These are phyloP conservation scores for Miichthys miiuy DNA, from an alignment of 2,797 vertebrate genomes.

Conservation along the genomic window DNA sequence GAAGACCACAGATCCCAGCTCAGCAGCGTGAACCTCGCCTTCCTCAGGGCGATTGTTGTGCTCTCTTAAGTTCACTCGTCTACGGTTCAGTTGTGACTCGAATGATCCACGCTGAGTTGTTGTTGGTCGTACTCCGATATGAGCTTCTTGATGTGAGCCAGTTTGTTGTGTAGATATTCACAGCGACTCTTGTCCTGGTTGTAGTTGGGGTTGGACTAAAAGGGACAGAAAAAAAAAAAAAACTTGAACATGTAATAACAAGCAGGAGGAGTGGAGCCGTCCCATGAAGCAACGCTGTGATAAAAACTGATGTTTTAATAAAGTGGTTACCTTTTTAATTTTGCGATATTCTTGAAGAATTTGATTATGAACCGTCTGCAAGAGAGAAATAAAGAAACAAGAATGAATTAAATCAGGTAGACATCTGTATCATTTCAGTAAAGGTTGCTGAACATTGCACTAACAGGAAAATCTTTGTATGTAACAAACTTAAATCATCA, in stretches of 20 bases:
- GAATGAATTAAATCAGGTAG: not conserved
- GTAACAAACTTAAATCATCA: not conserved
- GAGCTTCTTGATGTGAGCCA: constrained; percentile 95
- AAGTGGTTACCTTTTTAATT: constrained; percentile 91
- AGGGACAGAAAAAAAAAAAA: constrained; percentile 4
- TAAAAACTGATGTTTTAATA: not conserved
- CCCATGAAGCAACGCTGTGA: not conserved
- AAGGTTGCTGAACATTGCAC: not conserved
- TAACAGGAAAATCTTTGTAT: not conserved
- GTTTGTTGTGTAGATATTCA: constrained; percentile 96
- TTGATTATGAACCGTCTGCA: constrained; percentile 91
- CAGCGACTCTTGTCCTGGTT: constrained; percentile 92
- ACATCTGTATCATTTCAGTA: not conserved
- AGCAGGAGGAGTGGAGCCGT: not conserved
- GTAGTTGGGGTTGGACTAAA: constrained; percentile 93
- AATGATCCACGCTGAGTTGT: constrained; percentile 78
- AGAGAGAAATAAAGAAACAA: constrained; percentile 31
- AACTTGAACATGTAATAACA: not conserved
- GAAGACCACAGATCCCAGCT: constrained; percentile 29
- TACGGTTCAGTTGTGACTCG: constrained; percentile 41
- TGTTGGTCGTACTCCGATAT: constrained; percentile 93
- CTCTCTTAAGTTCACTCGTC: not conserved
- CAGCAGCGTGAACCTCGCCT: constrained; percentile 26
- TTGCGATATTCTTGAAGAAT: constrained; percentile 93
- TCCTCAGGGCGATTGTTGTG: constrained; percentile 9